A percentile compares a stretch with the other conserved stretches of the same genome.
Conservation (phyloP, 2,113 vertebrate genomes). For the Acanthochromis polyacanthus region DNA sequence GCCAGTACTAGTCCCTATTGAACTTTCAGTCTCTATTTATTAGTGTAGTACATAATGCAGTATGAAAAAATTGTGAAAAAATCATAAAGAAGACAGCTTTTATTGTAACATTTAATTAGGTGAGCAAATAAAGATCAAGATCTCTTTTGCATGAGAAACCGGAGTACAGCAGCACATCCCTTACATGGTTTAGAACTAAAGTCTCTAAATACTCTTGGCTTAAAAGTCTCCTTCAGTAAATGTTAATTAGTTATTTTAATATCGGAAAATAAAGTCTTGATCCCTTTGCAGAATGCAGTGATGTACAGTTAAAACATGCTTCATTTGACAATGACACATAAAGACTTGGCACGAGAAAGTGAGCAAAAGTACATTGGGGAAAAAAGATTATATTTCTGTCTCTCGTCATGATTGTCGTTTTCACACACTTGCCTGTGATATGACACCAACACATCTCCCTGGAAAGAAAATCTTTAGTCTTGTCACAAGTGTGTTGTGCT, state of each 20-base stretch:
- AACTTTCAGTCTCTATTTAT: not conserved
- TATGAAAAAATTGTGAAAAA: not conserved
- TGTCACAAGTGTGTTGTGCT: slow-evolving; percentile 38
- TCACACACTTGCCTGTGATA: slow-evolving; percentile 24
- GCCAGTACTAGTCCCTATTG: not conserved
- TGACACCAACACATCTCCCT: not conserved
- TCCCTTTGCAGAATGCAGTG: not conserved
- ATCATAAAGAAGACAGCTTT: not conserved
- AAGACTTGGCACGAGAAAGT: not conserved
- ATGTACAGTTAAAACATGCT: not conserved
- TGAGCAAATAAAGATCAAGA: not conserved
- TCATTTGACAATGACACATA: not conserved
- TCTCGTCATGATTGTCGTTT: slow-evolving; percentile 26
- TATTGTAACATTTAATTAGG: not conserved
- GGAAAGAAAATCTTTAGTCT: slow-evolving; percentile 6
- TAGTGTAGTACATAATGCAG: not conserved
- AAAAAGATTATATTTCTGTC: slow-evolving; percentile 1
- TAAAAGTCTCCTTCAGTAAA: slow-evolving; percentile 5
- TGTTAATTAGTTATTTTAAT: not conserved
- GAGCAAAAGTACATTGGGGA: not conserved
- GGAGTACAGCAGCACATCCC: not conserved
- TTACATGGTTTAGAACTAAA: too few relatives aligned
- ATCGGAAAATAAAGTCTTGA: not conserved
- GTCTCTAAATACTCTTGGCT: not conserved
- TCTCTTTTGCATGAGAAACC: not conserved